Conservation (phyloP, 1,140 invertebrate species). For the Prorops nasuta region DNA sequence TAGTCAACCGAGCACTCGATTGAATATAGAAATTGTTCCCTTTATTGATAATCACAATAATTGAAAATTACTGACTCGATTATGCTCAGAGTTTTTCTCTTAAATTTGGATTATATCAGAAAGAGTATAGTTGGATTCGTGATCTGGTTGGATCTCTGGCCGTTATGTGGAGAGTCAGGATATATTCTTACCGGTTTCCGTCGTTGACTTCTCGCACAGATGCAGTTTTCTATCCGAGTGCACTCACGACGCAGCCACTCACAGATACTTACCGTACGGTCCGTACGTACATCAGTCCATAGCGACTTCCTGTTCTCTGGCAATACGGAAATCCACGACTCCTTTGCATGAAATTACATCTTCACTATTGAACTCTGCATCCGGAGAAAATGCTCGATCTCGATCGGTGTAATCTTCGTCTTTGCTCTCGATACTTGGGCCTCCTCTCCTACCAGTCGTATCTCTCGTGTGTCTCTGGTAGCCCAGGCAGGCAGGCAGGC, state of each 20-base stretch:
- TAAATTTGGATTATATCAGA: too few species aligned
- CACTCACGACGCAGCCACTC: not conserved
- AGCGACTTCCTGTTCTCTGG: slow-evolving; percentile 14
- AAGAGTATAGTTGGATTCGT: too few species aligned
- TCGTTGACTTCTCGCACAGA: not conserved
- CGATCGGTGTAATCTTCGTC: slow-evolving; percentile 13
- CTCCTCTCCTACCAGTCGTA: not conserved
- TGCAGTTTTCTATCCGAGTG: not conserved
- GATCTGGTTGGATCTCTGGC: slow-evolving; percentile 48
- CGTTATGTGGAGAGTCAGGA: slow-evolving; percentile 43
- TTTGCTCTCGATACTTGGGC: not conserved
- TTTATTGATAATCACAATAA: too few species aligned
- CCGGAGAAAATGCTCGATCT: slow-evolving; percentile 21
- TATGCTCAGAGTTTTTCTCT: too few species aligned
- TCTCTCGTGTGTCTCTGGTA: not conserved
- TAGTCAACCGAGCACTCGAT: too few species aligned
- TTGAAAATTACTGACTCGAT: too few species aligned
- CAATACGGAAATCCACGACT: slow-evolving; percentile 20
- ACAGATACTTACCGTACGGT: slow-evolving; percentile 12
- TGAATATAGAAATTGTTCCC: too few species aligned
- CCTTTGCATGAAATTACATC: slow-evolving; percentile 33
- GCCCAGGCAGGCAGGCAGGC: not conserved
- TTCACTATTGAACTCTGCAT: slow-evolving; percentile 24
- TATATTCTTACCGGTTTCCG: slow-evolving; percentile 28
- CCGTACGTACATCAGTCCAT: slow-evolving; percentile 21